Conservation (phyloP, 2,888 invertebrate species). For the Geophilus truncorum region DNA sequence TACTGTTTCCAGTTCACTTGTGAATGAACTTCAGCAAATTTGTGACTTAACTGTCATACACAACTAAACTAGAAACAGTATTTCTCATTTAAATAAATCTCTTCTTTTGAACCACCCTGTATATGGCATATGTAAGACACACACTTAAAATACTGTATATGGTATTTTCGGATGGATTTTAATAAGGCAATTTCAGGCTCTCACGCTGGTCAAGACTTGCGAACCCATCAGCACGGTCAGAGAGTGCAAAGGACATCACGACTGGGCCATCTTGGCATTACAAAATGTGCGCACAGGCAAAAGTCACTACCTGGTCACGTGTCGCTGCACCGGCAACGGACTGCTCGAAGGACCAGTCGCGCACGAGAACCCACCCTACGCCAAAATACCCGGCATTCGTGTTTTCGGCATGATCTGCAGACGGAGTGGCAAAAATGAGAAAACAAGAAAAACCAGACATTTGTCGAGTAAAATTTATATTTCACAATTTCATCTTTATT, state of each 20-base stretch:
- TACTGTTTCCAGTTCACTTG: too few species aligned
- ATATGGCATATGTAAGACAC: too few species aligned
- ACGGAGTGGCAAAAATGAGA: not conserved
- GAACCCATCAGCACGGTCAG: conserved; percentile 88
- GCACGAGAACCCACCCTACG: conserved; percentile 88
- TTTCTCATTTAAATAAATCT: too few species aligned
- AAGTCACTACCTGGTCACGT: conserved; percentile 87
- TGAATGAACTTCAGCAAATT: too few species aligned
- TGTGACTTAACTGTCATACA: too few species aligned
- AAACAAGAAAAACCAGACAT: not conserved
- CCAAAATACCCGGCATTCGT: conserved; percentile 85
- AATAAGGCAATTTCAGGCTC: conserved; percentile 60
- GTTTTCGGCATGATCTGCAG: conserved; percentile 95
- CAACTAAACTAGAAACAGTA: too few species aligned
- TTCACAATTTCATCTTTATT: not conserved
- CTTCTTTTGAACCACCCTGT: too few species aligned
- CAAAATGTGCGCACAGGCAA: conserved; percentile 90
- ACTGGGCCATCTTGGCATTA: conserved; percentile 84
- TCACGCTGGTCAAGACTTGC: conserved; percentile 87
- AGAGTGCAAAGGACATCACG: conserved; percentile 77
- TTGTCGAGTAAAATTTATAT: not conserved
- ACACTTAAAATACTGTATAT: too few species aligned
- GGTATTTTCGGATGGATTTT: too few species aligned
- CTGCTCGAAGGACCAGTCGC: conserved; percentile 89
- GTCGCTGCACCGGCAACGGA: conserved; percentile 78